Percentiles rank a stretch among this genome's conserved stretches.
Conservation (phyloP, 2,113 vertebrate genomes). For the Suricata suricatta region DNA sequence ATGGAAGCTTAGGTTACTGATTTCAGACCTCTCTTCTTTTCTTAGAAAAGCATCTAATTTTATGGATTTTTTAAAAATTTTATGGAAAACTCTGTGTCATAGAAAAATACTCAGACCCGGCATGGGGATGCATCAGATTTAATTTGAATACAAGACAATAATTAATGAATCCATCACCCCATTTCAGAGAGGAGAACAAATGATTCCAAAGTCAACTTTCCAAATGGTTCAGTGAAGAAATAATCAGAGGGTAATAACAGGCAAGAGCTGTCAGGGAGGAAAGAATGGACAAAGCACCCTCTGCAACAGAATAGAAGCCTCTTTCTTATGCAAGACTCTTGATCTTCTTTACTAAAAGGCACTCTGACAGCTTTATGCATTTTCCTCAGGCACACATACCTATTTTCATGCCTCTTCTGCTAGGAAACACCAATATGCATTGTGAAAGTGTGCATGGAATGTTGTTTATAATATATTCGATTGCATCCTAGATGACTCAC, state of each 20-base stretch:
- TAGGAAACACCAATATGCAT: neutral
- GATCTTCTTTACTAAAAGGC: neutral
- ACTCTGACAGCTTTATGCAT: neutral
- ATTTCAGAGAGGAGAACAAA: neutral
- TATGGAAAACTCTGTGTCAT: neutral
- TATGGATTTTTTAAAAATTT: neutral
- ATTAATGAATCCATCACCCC: neutral
- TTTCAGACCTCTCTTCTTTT: neutral
- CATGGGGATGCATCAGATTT: neutral
- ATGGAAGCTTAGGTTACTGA: neutral
- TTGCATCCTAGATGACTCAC: neutral
- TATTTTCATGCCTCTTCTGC: neutral
- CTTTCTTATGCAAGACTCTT: neutral
- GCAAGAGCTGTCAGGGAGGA: neutral
- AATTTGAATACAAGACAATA: neutral
- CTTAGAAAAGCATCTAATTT: neutral
- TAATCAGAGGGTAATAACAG: neutral
- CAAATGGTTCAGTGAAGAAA: neutral
- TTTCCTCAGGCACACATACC: neutral
- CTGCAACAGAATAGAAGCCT: neutral
- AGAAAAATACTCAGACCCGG: neutral
- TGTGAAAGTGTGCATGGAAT: neutral
- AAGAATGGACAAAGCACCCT: neutral
- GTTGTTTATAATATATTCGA: neutral
- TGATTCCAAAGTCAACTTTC: neutral